These are phyloP conservation scores for Cynaeus angustus DNA, from an alignment of 2,888 invertebrate species.

Conservation along the genomic window DNA sequence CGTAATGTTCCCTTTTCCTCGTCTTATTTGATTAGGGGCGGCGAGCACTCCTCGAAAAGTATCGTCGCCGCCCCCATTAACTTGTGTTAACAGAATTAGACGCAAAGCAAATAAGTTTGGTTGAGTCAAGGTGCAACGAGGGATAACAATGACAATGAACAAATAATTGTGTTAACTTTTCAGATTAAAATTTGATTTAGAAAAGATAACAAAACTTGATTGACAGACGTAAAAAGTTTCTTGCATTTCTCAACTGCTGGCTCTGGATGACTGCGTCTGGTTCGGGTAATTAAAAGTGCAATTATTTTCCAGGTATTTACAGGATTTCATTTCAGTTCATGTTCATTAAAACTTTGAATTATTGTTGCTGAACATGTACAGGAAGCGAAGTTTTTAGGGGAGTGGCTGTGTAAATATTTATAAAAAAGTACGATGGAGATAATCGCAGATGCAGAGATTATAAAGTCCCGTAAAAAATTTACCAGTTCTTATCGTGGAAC, in stretches of 20 bases:
- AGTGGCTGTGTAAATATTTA: constrained; percentile 10
- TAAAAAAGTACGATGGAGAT: background rate
- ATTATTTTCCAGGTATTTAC: background rate
- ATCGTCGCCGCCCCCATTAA: constrained; percentile 34
- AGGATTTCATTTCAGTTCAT: background rate
- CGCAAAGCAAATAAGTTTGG: constrained; percentile 24
- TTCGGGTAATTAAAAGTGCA: no score
- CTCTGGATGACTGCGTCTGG: no score
- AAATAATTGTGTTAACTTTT: background rate
- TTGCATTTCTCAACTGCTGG: no score
- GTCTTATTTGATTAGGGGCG: constrained; percentile 36
- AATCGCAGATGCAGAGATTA: no score
- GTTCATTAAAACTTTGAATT: constrained; percentile 7
- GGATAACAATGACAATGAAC: constrained; percentile 24
- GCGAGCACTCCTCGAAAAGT: constrained; percentile 8
- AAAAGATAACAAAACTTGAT: background rate
- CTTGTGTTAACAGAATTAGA: constrained; percentile 30
- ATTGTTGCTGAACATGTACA: constrained; percentile 16
- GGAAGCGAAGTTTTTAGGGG: constrained; percentile 1
- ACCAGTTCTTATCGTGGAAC: background rate
- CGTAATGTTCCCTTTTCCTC: constrained; percentile 22
- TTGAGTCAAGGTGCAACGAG: constrained; percentile 5
- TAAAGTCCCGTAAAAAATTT: background rate
- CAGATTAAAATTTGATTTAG: background rate
- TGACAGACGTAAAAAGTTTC: no score